These are phyloP conservation scores for Mythimna loreyi DNA, from an alignment of 2,888 invertebrate genomes.

Conservation along the genomic window DNA sequence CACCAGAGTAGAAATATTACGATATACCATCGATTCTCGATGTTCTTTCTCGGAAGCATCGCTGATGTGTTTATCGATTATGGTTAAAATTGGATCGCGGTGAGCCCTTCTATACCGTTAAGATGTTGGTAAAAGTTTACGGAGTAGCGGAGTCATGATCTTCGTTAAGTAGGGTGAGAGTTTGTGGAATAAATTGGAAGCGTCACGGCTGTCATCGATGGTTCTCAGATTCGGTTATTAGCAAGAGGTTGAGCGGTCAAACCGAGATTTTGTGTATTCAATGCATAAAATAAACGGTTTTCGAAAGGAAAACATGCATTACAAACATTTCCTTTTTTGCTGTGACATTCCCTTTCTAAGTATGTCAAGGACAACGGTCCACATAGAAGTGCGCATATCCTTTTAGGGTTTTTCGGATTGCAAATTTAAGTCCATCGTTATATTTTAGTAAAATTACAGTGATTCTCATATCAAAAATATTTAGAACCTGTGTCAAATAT, in stretches of 20 bases:
- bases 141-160: slow-evolving; percentile 49
- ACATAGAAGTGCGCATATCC: slow-evolving; percentile 34
- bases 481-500: neutral
- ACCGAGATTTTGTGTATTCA: slow-evolving; percentile 4
- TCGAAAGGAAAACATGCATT: neutral
- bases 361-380: slow-evolving; percentile 39
- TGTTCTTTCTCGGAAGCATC: slow-evolving; percentile 38
- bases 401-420: slow-evolving; percentile 1
- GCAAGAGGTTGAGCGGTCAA: slow-evolving; percentile 4
- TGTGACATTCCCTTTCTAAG: slow-evolving; percentile 37
- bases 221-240: slow-evolving; percentile 41
- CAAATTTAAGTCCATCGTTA: neutral
- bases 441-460: neutral
- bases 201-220: slow-evolving; percentile 39
- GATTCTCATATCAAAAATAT: neutral
- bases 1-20: slow-evolving; percentile 34
- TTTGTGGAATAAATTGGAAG: slow-evolving; percentile 27
- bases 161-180: slow-evolving; percentile 53
- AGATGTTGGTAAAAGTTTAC: slow-evolving; percentile 37
- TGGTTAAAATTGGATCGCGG: slow-evolving; percentile 49
- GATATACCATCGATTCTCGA: slow-evolving; percentile 29
- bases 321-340: slow-evolving; percentile 6
- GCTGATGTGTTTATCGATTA: slow-evolving; percentile 44
- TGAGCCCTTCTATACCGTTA: slow-evolving; percentile 35
- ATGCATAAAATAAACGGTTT: neutral